phyloP scores from a whole-genome alignment of 2,888 invertebrate genomes.

The Melanargia galathea region DNA sequence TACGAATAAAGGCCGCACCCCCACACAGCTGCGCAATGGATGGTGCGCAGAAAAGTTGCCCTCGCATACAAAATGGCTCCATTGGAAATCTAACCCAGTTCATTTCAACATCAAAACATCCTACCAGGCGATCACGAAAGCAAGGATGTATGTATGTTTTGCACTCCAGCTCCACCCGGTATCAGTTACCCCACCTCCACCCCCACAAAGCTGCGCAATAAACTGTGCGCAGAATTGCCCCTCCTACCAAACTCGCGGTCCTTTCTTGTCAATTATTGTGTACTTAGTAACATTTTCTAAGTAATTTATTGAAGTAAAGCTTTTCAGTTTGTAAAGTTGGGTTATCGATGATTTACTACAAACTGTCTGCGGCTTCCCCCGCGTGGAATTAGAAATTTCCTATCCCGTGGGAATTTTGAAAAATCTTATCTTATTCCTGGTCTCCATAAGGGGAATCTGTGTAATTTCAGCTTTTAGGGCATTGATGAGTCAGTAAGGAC shows the following conservation, averaged over 20 bases:
- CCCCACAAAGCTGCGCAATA: constrained; percentile 1
- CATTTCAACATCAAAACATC: constrained; percentile 10
- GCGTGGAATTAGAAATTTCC: too few species aligned
- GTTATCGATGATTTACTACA: too few species aligned
- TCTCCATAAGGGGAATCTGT: too few species aligned
- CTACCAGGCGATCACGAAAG: neutral
- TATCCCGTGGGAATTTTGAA: too few species aligned
- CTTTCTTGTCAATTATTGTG: neutral
- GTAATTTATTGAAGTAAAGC: too few species aligned
- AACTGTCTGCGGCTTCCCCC: too few species aligned
- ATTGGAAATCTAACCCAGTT: neutral
- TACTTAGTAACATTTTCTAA: too few species aligned
- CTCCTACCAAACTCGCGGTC: neutral
- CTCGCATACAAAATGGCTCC: neutral
- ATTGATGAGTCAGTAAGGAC: too few species aligned
- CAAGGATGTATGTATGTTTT: neutral
- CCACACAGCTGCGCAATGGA: constrained; percentile 1
- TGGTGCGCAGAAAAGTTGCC: constrained; percentile 1
- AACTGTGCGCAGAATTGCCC: neutral
- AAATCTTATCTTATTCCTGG: too few species aligned
- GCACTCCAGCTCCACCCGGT: neutral
- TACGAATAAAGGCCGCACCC: neutral
- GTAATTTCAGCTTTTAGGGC: too few species aligned
- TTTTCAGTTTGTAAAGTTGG: too few species aligned
- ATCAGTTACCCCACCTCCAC: neutral